These are phyloP conservation scores for Propsilocerus akamusi DNA, from an alignment of 1,140 invertebrate species.

Conservation along the genomic window DNA sequence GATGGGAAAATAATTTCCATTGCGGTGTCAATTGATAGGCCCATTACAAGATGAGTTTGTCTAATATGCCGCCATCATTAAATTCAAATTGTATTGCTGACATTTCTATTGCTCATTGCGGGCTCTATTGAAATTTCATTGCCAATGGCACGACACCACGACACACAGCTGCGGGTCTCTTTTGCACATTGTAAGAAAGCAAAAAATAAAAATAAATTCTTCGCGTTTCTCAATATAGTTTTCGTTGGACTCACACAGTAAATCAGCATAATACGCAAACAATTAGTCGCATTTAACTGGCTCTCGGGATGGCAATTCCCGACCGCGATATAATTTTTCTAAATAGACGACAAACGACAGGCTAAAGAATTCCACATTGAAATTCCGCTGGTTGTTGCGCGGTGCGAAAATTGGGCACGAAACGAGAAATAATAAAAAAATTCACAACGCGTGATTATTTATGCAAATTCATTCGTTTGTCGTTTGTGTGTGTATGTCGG, in stretches of 20 bases:
- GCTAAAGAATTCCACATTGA: not conserved
- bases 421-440: not conserved
- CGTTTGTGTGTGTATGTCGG: not conserved
- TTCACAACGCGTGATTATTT: not conserved
- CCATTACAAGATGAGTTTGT: not conserved
- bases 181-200: no score
- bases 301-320: not conserved
- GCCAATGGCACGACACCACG: no score
- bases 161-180: not conserved
- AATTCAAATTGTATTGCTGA: not conserved
- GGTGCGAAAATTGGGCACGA: not conserved
- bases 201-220: not conserved
- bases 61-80: slow-evolving; percentile 3
- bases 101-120: not conserved
- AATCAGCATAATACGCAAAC: slow-evolving; percentile 4
- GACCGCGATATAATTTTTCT: not conserved
- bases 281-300: slow-evolving; percentile 1
- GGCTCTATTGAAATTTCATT: not conserved
- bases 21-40: not conserved
- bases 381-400: not conserved
- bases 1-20: no score
- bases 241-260: not conserved
- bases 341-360: not conserved
- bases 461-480: not conserved
- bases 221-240: not conserved